A percentile compares a stretch with the other conserved stretches of the same genome.
Conservation (phyloP, 1,140 invertebrate species). For the Drosophila aff. region DNA sequence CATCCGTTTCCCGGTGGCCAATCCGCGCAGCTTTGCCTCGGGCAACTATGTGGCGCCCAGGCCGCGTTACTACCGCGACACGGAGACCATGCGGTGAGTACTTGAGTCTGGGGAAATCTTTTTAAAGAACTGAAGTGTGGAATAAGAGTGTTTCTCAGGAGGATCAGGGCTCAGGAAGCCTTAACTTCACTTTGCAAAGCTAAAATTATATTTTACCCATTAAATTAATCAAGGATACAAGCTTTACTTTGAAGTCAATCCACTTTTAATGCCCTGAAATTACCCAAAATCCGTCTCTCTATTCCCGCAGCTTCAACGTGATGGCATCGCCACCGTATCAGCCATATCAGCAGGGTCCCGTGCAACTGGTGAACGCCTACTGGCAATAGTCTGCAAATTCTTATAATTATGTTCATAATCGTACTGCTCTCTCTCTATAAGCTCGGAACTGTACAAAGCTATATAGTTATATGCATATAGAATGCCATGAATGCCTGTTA, state of each 20-base stretch:
- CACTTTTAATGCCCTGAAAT: not conserved
- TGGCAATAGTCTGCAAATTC: slow-evolving; percentile 47
- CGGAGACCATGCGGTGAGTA: slow-evolving; percentile 58
- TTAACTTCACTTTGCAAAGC: not conserved
- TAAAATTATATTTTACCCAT: not conserved
- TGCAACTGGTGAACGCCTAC: slow-evolving; percentile 65
- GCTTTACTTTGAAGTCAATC: not conserved
- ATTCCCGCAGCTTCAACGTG: slow-evolving; percentile 48
- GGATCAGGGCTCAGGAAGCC: not conserved
- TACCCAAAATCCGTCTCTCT: not conserved
- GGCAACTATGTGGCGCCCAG: slow-evolving; percentile 73
- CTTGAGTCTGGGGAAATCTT: not conserved
- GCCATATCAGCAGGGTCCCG: slow-evolving; percentile 30
- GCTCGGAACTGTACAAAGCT: slow-evolving; percentile 45
- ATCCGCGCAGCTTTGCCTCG: slow-evolving; percentile 70
- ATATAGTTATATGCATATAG: slow-evolving; percentile 19
- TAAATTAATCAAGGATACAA: not conserved
- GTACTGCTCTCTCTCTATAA: slow-evolving; percentile 28
- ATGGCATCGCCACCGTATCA: slow-evolving; percentile 47
- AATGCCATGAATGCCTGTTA: slow-evolving; percentile 35
- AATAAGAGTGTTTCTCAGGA: not conserved
- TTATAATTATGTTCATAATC: slow-evolving; percentile 5
- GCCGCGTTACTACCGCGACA: slow-evolving; percentile 66
- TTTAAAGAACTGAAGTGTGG: not conserved
- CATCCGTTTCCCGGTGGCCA: slow-evolving; percentile 69